Evolutionary conservation across 2,888 invertebrate species (phyloP).

Genomic region (Julus scandinavius): DNA sequence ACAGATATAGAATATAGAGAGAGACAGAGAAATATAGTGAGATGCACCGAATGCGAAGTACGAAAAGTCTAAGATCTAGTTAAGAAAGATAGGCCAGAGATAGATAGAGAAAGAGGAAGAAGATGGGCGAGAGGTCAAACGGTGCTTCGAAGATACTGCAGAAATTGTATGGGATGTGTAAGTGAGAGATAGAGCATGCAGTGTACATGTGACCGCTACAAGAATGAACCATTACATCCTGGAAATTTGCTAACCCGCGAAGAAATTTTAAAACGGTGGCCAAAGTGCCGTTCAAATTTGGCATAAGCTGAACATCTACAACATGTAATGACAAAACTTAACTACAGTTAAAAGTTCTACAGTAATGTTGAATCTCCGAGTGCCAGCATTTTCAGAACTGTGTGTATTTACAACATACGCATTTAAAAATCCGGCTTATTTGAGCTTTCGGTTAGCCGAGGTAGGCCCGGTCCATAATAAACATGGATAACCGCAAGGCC

Average conservation of each 20-base stretch:
- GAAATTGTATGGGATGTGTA: not conserved
- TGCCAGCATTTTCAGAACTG: too few species aligned
- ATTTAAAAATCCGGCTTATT: too few species aligned
- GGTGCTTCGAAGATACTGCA: not conserved
- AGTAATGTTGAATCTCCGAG: too few species aligned
- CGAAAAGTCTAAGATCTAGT: not conserved
- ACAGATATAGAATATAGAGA: constrained; percentile 3
- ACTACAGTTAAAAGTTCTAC: too few species aligned
- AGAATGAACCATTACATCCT: not conserved
- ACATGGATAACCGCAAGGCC: too few species aligned
- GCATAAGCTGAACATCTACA: too few species aligned
- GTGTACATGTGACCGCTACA: not conserved
- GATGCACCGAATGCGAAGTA: constrained; percentile 3
- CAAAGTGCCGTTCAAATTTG: too few species aligned
- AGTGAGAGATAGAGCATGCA: not conserved
- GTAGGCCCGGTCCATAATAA: too few species aligned
- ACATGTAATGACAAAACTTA: too few species aligned
- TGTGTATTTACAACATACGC: too few species aligned
- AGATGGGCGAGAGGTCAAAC: not conserved
- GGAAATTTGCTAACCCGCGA: too few species aligned
- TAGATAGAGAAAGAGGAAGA: not conserved
- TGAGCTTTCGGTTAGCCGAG: too few species aligned
- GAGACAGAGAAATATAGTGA: not conserved
- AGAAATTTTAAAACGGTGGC: not conserved
- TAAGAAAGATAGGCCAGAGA: not conserved